Evolutionary conservation across 2,797 vertebrate genomes (phyloP).

Genomic region (Enteromius unitaeniatus): DNA sequence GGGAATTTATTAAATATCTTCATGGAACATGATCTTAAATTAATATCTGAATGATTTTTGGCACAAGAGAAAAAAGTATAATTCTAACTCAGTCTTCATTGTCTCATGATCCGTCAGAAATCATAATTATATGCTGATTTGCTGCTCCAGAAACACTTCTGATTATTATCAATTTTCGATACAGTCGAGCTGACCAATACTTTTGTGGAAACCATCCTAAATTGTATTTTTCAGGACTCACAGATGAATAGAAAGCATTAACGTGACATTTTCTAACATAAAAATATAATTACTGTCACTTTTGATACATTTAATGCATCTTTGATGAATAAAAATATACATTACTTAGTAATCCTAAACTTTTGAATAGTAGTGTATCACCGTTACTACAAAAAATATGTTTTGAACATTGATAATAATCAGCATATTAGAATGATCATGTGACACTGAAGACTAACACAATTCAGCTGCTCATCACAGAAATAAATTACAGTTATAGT

Average conservation of each 20-base stretch:
- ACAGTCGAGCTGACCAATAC: too few species aligned
- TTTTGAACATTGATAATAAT: background rate
- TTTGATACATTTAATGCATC: background rate
- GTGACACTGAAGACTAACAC: background rate
- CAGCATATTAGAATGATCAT: background rate
- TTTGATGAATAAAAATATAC: background rate
- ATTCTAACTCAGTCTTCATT: background rate
- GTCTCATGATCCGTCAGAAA: background rate
- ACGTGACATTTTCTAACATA: background rate
- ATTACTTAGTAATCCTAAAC: background rate
- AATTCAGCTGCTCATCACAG: background rate
- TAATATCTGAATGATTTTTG: too few species aligned
- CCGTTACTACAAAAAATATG: background rate
- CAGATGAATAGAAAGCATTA: background rate
- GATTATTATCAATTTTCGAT: background rate
- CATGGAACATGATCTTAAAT: too few species aligned
- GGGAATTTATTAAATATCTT: too few species aligned
- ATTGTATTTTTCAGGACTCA: background rate
- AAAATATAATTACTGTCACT: background rate
- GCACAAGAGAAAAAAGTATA: too few species aligned
- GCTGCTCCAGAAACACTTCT: background rate
- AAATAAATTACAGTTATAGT: too few species aligned
- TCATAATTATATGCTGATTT: background rate
- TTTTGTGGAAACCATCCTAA: background rate
- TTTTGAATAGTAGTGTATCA: background rate